Conservation (phyloP, 2,888 invertebrate species). For the Gastrophysa polygoni region DNA sequence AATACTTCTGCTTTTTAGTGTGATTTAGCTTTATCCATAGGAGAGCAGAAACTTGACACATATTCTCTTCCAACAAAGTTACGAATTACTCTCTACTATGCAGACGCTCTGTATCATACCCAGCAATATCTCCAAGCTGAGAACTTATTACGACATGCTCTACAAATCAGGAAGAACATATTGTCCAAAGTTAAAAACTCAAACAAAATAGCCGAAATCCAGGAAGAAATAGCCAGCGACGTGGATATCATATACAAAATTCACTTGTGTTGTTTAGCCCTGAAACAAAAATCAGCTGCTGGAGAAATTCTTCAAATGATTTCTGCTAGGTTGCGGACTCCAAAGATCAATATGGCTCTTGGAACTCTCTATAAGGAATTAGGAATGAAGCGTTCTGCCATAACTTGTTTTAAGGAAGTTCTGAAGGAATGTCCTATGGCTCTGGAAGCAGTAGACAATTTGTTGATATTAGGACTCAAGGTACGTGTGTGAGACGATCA, state of each 20-base stretch:
- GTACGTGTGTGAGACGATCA: slow-evolving; percentile 42
- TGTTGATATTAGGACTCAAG: slow-evolving; percentile 69
- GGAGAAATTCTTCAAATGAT: slow-evolving; percentile 63
- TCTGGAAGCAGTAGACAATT: slow-evolving; percentile 74
- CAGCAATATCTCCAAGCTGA: slow-evolving; percentile 73
- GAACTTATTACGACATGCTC: slow-evolving; percentile 67
- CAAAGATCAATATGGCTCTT: slow-evolving; percentile 78
- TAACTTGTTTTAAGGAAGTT: slow-evolving; percentile 79
- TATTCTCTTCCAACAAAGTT: slow-evolving; percentile 68
- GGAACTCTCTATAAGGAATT: slow-evolving; percentile 74
- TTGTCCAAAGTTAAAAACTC: slow-evolving; percentile 61
- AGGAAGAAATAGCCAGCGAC: slow-evolving; percentile 64
- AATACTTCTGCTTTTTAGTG: slow-evolving; percentile 59
- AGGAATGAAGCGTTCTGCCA: slow-evolving; percentile 74
- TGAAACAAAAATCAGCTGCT: slow-evolving; percentile 69
- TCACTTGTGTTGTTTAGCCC: slow-evolving; percentile 70
- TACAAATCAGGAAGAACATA: slow-evolving; percentile 70
- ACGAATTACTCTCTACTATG: slow-evolving; percentile 71
- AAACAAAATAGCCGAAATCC: slow-evolving; percentile 56
- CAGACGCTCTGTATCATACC: slow-evolving; percentile 70
- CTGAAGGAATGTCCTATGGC: slow-evolving; percentile 73
- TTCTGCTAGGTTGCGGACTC: slow-evolving; percentile 70
- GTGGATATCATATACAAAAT: slow-evolving; percentile 76
- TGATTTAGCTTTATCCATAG: slow-evolving; percentile 67
- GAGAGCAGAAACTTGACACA: slow-evolving; percentile 69